Evolutionary conservation across 2,797 vertebrate genomes (phyloP).

Genomic region (Rhinophrynus dorsalis): DNA sequence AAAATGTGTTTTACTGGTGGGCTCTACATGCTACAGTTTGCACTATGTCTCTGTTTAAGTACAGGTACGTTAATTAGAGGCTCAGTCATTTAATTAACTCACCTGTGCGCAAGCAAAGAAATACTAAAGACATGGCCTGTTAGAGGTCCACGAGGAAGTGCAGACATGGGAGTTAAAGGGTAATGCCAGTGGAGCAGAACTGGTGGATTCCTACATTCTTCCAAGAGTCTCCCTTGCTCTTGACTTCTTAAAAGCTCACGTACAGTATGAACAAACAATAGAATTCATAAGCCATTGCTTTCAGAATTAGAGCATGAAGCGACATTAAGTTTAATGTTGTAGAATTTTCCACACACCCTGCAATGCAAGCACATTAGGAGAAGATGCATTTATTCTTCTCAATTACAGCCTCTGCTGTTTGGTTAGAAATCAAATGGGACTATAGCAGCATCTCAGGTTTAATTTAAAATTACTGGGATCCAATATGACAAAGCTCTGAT

Average conservation of each 20-base stretch:
- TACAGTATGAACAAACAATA: background rate
- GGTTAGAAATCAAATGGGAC: constrained; percentile 65
- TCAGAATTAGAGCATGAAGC: background rate
- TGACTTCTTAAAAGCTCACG: background rate
- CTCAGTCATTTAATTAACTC: no score
- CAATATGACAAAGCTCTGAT: constrained; percentile 72
- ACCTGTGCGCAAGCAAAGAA: no score
- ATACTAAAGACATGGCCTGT: no score
- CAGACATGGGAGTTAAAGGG: no score
- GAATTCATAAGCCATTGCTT: background rate
- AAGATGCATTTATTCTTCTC: constrained; percentile 57
- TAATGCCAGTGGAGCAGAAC: no score
- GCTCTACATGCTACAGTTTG: no score
- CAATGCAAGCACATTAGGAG: constrained; percentile 56
- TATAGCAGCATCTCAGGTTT: constrained; percentile 71
- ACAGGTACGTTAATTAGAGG: no score
- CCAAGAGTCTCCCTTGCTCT: no score
- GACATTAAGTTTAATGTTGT: background rate
- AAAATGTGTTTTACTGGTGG: no score
- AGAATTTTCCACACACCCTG: constrained; percentile 44
- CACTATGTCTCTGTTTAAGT: no score
- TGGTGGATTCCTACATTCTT: no score
- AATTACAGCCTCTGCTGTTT: constrained; percentile 59
- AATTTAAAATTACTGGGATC: constrained; percentile 80
- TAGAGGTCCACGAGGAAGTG: no score